These are phyloP conservation scores for Paramormyrops hopkinsi DNA, from an alignment of 2,797 vertebrate species.

Conservation along the genomic window DNA sequence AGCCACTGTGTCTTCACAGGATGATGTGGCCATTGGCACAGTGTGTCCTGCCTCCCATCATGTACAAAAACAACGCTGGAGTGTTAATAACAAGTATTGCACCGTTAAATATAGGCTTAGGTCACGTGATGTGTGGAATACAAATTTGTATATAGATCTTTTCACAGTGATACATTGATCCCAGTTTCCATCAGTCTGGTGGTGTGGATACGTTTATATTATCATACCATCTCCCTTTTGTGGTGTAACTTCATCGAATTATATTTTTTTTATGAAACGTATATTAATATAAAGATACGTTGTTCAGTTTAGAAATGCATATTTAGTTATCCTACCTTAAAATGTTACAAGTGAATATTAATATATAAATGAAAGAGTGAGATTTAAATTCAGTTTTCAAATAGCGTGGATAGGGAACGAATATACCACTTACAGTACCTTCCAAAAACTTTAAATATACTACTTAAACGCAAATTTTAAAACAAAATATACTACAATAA, in stretches of 20 bases:
- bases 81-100: background rate
- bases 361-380: background rate
- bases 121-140: background rate
- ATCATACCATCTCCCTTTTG: background rate
- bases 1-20: background rate
- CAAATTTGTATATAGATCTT: background rate
- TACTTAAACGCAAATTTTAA: background rate
- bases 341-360: background rate
- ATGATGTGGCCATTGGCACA: background rate
- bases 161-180: background rate
- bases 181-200: background rate
- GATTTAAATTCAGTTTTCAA: background rate
- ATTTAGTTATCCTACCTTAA: background rate
- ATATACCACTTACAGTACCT: background rate
- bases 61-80: background rate
- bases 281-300: background rate
- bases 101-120: background rate
- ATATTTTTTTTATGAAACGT: background rate
- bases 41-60: background rate
- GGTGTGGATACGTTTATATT: background rate
- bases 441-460: background rate
- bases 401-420: background rate
- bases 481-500: background rate
- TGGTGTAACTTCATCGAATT: background rate
- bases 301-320: background rate